Evolutionary conservation across 2,113 vertebrate genomes (phyloP).

Genomic region (Serinus canaria): DNA sequence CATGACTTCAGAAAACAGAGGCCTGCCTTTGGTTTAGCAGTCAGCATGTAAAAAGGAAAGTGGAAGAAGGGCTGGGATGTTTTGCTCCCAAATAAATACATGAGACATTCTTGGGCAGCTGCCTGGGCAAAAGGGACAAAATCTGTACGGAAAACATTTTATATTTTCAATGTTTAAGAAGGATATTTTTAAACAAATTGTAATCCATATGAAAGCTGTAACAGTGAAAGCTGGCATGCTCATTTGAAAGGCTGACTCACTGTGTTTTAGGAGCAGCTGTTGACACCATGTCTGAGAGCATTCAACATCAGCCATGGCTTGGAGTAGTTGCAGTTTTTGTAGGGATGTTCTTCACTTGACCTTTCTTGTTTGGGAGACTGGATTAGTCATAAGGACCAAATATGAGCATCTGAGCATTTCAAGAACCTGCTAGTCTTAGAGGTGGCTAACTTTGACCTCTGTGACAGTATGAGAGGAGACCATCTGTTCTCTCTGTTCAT

Average conservation of each 20-base stretch:
- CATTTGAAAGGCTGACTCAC: constrained; percentile 45
- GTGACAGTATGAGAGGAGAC: constrained; percentile 10
- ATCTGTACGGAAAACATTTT: not conserved
- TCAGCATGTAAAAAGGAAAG: not conserved
- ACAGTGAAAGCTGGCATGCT: constrained; percentile 5
- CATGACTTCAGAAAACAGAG: not conserved
- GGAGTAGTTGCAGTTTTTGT: constrained; percentile 21
- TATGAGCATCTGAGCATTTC: constrained; percentile 42
- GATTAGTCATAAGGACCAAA: constrained; percentile 48
- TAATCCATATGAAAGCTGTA: constrained; percentile 6
- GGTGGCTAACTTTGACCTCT: constrained; percentile 44
- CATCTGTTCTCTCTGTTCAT: constrained; percentile 43
- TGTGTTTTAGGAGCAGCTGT: constrained; percentile 31
- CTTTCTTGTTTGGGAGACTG: constrained; percentile 47
- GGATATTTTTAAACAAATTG: constrained; percentile 46
- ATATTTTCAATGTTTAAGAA: not conserved
- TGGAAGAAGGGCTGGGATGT: not conserved
- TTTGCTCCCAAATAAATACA: not conserved
- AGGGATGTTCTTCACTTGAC: constrained; percentile 59
- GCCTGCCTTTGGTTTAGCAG: not conserved
- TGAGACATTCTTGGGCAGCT: not conserved
- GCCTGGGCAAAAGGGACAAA: not conserved
- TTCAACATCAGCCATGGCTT: constrained; percentile 34
- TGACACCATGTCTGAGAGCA: constrained; percentile 37
- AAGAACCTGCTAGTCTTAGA: constrained; percentile 36